These are phyloP conservation scores for Acleris cristana DNA, from an alignment of 2,888 invertebrate species.

Conservation along the genomic window DNA sequence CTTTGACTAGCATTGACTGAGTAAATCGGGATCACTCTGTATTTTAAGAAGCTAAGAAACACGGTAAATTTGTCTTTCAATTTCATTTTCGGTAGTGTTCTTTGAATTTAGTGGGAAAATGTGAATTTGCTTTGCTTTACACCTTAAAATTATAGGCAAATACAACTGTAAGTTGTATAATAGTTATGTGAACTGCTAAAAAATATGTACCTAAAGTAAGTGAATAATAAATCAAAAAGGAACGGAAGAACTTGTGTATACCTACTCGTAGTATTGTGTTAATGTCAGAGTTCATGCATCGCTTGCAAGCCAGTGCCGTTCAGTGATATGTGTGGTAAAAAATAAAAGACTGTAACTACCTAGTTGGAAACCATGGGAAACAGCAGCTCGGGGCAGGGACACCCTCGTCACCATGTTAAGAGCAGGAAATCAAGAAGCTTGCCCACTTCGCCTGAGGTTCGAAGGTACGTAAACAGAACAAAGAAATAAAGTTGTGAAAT, in stretches of 20 bases:
- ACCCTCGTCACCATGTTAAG: constrained; percentile 71
- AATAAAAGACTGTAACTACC: constrained; percentile 41
- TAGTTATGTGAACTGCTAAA: no score
- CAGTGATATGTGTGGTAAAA: constrained; percentile 35
- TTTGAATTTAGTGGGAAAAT: no score
- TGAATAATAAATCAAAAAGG: no score
- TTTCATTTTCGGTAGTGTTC: no score
- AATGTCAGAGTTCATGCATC: not conserved
- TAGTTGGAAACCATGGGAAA: constrained; percentile 68
- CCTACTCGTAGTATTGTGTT: not conserved
- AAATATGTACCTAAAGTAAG: no score
- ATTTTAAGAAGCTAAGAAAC: no score
- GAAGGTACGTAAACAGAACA: constrained; percentile 81
- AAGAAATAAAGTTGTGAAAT: not conserved
- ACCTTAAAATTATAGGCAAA: no score
- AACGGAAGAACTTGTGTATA: not conserved
- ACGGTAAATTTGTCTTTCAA: no score
- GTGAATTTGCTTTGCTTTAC: no score
- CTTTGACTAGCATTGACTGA: no score
- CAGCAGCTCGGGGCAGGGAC: constrained; percentile 71
- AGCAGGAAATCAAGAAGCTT: constrained; percentile 87
- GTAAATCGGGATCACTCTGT: no score
- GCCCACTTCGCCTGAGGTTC: constrained; percentile 90
- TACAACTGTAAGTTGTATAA: no score
- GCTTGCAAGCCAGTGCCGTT: constrained; percentile 1